Base-by-base conservation (phyloP, 2,888 invertebrate species). In the Acleris holmiana region DNA sequence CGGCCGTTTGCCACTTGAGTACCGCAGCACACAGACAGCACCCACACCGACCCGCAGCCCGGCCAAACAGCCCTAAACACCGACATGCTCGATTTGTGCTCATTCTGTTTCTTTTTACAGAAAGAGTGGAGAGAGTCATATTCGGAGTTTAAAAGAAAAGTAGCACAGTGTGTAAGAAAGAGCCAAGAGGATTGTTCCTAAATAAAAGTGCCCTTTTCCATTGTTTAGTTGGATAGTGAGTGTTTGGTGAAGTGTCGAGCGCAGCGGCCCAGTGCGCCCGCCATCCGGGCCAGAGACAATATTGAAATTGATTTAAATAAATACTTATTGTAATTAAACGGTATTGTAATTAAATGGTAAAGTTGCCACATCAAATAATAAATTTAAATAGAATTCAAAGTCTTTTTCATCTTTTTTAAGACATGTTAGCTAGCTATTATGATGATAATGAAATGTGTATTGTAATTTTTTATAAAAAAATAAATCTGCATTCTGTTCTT, bases 71-170 rank as follows among this genome's bases (percentile, higher is more conserved):
- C 75, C 76, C 72, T 68, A 72, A 75, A 67, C 73, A 70, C 61
- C 86, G 88, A 75, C 93, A 93, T 76, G 92, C 69, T 94, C 93
- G 84, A 93, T 89, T 76, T 79, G 83, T 81, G 86, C 88, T 91
- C 84, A 91, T 91, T 89, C 78, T 89, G 77, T 85, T 92, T 91
- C 86, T 91, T 87, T 89, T 94, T 95, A 79, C 94, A 98, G 98
- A 99, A 99, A 96, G 98, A 99, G 94, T 99, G 99, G 98, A 95
- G 99, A 93, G 99, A 99, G 94, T 96, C 97, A 90, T 98, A 97
- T 94, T 94, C 96, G 91, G 98, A 98, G 94, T 99, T 99, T 94
- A 99, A 98, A 94, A 95, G 97, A 93, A 98, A 98, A 95, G 99
- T 99, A 86, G 98, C 98, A 81, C 96, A 97, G 93, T 99, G 98